Conservation (phyloP, 2,888 invertebrate species). For the Tanypteryx hageni region DNA sequence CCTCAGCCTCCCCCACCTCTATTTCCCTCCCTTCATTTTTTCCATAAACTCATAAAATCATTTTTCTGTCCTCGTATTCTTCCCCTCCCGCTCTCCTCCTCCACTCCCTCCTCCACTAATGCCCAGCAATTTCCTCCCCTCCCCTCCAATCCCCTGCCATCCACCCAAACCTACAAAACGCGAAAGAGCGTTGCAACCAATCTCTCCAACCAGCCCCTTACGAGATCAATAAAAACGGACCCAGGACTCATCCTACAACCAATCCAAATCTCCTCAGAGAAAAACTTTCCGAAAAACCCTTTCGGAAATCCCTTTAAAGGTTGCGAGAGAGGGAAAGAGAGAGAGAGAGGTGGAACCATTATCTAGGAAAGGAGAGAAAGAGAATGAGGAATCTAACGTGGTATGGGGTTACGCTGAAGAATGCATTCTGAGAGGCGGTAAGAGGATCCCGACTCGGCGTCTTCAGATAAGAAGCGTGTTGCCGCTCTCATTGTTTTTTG, state of each 20-base stretch:
- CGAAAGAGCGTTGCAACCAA: conserved; percentile 14
- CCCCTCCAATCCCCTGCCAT: not conserved
- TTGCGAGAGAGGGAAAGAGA: not conserved
- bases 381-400: not conserved
- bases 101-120: not conserved
- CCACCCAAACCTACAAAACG: not conserved
- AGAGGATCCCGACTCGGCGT: not conserved
- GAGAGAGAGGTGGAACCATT: not conserved
- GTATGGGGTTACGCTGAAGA: not conserved
- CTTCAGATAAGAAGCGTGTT: not conserved
- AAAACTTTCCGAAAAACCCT: not conserved
- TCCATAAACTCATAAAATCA: conserved; percentile 4
- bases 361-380: not conserved
- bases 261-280: not conserved
- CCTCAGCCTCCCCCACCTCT: not conserved
- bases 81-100: not conserved
- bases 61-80: not conserved
- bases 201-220: not conserved
- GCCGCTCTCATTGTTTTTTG: not conserved
- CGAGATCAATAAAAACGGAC: conserved; percentile 15
- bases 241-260: not conserved
- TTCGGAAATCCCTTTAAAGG: not conserved
- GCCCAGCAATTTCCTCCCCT: too few relatives aligned
- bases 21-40: not conserved
- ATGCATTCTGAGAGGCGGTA: not conserved